Base-by-base conservation (phyloP, 2,113 vertebrate genomes). In the Chitala chitala region DNA sequence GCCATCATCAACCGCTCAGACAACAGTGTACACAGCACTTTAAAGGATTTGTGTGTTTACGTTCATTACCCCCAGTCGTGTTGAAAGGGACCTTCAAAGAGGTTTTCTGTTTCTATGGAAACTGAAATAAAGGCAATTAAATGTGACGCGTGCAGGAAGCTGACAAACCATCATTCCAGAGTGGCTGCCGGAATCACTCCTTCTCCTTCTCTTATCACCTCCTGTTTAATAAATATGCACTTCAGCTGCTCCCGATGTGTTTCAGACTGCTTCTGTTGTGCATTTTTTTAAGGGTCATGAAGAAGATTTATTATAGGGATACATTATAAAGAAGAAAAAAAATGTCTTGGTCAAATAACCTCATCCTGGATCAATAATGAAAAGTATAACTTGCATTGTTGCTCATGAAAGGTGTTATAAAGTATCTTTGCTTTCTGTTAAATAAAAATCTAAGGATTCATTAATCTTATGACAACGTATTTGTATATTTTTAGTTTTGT, bases 61-160 rank as follows among this genome's bases (percentile, higher is more conserved):
- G 24, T 48, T 55, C 26, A 69, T 75, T 42, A 22, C 48, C 24
- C 38, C 38, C 29, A 44, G 7, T 40, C 46, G 73, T 46, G 40
- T 26, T 58, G 64, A 74, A 74, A 24, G 36, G 42, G 63, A 31
- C 33, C 46, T 65, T 65, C 31, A 53, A 69, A 69, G 36, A 33
- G 24, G 29, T 59, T 22, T n/a, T 8, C 33, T 1, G 73, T 75
- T 69, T 56, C 64, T 40, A 69, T 75, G 64, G 64, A 56, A 75
- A 75, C 64, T 13, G 36, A 44, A 74, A 68, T 53, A 69, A 54
- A 69, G 31, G 53, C 63, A 75, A 58, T 42, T 69, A 68, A 69
- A 33, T 31, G 10, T 29, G 20, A 31, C 26, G n/a, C 44, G 15
- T 26, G 24, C 26, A 42, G 31, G 1, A 48, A 68, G 53, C 13